Evolutionary conservation across 2,888 invertebrate species (phyloP), one percentile per base, ranked within the genome.

Genomic region (Trilocha varians): DNA sequence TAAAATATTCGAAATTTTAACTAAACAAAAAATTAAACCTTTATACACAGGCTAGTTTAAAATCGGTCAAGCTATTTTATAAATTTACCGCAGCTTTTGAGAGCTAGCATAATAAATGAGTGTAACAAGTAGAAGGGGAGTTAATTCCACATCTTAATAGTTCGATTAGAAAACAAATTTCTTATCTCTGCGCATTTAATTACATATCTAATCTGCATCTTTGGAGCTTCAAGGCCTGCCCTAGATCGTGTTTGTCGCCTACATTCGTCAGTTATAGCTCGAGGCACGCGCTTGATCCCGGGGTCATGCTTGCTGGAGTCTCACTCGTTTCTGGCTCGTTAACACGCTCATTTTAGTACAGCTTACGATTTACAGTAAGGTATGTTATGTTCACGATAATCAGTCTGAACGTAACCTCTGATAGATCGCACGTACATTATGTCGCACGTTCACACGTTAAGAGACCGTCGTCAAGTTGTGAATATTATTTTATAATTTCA

Each of bases 221-320:
- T 25, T 3, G 11, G 25, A 25, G 11, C 25, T 48, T 52, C 46
- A 52, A 50, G 54, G 52, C 43, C 44, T 53, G 61, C 45, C 56
- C 60, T 49, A 57, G 54, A 59, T 60, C 46, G 50, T 45, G 55
- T 49, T 60, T 64, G 66, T 75, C 68, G 59, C 69, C 62, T 67
- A 69, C 62, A 68, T 68, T 65, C 57, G 62, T 64, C 59, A 58
- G 59, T 53, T 51, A 46, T 47, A 49, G 57, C 47, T 48, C 55
- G 54, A 58, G 59, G 62, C 70, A 71, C 66, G 67, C 62, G 67
- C 62, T 58, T 68, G 72, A 77, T 65, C 75, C 62, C 55, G 57
- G 50, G 75, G 72, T 76, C 71, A 76, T 54, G 62, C 63, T 56
- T 62, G 62, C 55, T 55, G 53, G 62, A 59, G 53, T 59, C 60